These are phyloP conservation scores for Cervus canadensis DNA, from an alignment of 2,113 vertebrate genomes.

Conservation along the genomic window DNA sequence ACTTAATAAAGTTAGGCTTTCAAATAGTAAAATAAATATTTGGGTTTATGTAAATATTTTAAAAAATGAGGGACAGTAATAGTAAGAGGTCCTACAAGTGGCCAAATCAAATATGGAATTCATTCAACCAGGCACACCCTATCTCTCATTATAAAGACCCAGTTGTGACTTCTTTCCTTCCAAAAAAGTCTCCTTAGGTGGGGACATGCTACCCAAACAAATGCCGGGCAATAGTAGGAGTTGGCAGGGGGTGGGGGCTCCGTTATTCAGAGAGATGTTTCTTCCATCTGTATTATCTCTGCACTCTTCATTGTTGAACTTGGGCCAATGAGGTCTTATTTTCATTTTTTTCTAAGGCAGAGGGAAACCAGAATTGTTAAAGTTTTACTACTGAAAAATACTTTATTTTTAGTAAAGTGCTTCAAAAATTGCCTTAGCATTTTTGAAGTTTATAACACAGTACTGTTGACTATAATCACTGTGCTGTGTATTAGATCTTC, in stretches of 20 bases:
- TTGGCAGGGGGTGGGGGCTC: not conserved
- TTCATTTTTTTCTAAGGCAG: not conserved
- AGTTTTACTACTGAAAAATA: not conserved
- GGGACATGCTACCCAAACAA: not conserved
- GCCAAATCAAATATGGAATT: not conserved
- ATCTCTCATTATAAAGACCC: not conserved
- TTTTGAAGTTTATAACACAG: not conserved
- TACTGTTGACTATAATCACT: not conserved
- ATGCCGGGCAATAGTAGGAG: not conserved
- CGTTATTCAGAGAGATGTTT: not conserved
- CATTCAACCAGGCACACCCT: accelerated
- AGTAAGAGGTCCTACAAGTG: not conserved
- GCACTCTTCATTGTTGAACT: not conserved
- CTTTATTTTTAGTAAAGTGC: not conserved
- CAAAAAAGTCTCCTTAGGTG: not conserved
- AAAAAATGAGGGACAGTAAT: not conserved
- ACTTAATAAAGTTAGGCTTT: not conserved
- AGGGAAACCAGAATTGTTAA: not conserved
- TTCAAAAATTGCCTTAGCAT: not conserved
- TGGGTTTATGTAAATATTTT: not conserved
- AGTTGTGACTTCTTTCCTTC: not conserved
- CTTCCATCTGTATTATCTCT: not conserved
- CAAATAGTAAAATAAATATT: not conserved
- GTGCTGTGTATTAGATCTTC: not conserved
- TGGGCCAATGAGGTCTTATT: not conserved